These are phyloP conservation scores for Peribatodes rhomboidaria DNA, from an alignment of 2,888 invertebrate genomes.

Conservation along the genomic window DNA sequence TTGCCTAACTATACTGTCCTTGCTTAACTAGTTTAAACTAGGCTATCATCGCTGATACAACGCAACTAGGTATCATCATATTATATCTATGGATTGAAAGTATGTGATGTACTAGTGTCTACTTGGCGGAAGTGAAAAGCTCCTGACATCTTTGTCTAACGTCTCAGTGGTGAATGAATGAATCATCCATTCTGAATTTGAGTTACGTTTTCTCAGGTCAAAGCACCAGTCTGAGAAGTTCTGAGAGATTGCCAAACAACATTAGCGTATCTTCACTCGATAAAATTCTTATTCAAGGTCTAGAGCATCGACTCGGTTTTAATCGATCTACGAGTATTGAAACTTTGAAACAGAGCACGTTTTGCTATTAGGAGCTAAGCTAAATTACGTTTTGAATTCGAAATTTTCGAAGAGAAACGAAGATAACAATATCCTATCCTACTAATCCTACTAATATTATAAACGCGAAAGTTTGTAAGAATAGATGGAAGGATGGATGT, in stretches of 20 bases:
- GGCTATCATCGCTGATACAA: too few relatives aligned
- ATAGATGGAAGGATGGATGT: too few relatives aligned
- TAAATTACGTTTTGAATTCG: background rate
- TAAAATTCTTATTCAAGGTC: slow-evolving; percentile 13
- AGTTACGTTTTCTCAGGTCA: background rate
- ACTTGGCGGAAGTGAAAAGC: too few relatives aligned
- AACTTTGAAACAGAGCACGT: background rate
- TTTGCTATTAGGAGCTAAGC: background rate
- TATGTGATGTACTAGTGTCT: too few relatives aligned
- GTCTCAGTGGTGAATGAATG: background rate
- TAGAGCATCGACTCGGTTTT: background rate
- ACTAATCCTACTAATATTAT: too few relatives aligned
- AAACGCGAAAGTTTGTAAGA: too few relatives aligned
- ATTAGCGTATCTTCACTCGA: background rate
- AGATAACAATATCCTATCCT: too few relatives aligned
- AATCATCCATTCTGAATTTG: background rate
- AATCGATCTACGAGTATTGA: background rate
- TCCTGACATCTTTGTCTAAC: too few relatives aligned
- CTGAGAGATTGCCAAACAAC: slow-evolving; percentile 8
- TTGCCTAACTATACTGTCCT: too few relatives aligned
- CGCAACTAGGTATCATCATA: too few relatives aligned
- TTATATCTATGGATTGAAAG: too few relatives aligned
- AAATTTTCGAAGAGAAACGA: background rate
- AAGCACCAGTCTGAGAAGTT: slow-evolving; percentile 3
- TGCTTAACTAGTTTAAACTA: too few relatives aligned